Conservation (phyloP, 2,113 vertebrate genomes). For the Stigmatopora argus region DNA sequence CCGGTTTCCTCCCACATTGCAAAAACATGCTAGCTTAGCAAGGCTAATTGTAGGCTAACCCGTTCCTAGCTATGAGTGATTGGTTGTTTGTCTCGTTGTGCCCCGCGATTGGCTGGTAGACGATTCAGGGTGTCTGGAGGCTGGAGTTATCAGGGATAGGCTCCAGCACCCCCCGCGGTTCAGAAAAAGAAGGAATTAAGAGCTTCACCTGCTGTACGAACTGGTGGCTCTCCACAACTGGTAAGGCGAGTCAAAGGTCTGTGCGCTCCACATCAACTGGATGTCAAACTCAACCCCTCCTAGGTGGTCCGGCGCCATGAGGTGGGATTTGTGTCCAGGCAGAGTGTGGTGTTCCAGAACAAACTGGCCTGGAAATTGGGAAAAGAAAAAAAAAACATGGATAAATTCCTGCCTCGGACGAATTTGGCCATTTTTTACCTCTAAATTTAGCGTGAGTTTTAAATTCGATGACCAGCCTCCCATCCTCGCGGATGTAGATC, state of each 20-base stretch:
- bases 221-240: constrained; percentile 97
- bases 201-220: constrained; percentile 87
- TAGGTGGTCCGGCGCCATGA: constrained; percentile 88
- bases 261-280: constrained; percentile 92
- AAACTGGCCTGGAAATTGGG: constrained; percentile 79
- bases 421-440: constrained; percentile 65
- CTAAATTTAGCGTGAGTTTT: constrained; percentile 97
- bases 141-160: too few relatives aligned
- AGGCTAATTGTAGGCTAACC: too few relatives aligned
- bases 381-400: neutral
- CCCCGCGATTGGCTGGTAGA: too few relatives aligned
- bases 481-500: constrained; percentile 94
- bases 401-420: neutral
- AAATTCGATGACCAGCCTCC: constrained; percentile 94
- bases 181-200: neutral
- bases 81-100: too few relatives aligned
- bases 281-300: constrained; percentile 93
- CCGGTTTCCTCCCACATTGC: too few relatives aligned
- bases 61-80: too few relatives aligned
- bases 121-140: too few relatives aligned
- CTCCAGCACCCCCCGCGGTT: too few relatives aligned
- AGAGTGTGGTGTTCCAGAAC: constrained; percentile 93
- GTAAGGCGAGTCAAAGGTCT: constrained; percentile 93
- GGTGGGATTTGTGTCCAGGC: constrained; percentile 82
- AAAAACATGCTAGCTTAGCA: too few relatives aligned